phyloP scores from a whole-genome alignment of 1,140 invertebrate genomes.

The Aphaenogaster floridana region DNA sequence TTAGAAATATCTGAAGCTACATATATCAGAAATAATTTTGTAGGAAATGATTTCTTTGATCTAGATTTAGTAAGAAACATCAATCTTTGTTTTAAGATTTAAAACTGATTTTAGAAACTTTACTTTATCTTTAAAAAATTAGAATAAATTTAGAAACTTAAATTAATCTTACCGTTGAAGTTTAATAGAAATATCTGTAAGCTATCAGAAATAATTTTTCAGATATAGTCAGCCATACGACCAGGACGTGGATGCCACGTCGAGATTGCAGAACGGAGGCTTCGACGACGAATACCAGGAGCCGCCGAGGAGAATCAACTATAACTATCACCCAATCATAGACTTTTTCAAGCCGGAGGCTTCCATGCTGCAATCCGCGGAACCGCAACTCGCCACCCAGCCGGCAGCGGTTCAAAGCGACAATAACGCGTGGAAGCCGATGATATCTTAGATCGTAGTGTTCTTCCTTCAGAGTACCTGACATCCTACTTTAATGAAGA shows the following conservation, averaged over 20 bases:
- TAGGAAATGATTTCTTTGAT: no score
- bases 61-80: neutral
- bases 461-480: conserved; percentile 80
- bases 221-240: conserved; percentile 80
- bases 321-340: conserved; percentile 95
- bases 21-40: no score
- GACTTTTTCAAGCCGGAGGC: conserved; percentile 91
- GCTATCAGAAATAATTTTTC: neutral
- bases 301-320: conserved; percentile 90
- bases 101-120: neutral
- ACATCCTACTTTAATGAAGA: conserved; percentile 72
- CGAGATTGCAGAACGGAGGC: conserved; percentile 80
- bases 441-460: conserved; percentile 79
- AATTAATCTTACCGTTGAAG: neutral
- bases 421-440: conserved; percentile 84
- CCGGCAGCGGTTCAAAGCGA: conserved; percentile 58
- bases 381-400: conserved; percentile 61
- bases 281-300: conserved; percentile 84
- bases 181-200: neutral
- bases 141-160: neutral
- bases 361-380: conserved; percentile 82
- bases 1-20: no score
- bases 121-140: neutral
- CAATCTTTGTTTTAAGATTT: neutral
- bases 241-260: conserved; percentile 75